phyloP scores from a whole-genome alignment of 2,888 invertebrate species.

The Drosophila acutilabella region DNA sequence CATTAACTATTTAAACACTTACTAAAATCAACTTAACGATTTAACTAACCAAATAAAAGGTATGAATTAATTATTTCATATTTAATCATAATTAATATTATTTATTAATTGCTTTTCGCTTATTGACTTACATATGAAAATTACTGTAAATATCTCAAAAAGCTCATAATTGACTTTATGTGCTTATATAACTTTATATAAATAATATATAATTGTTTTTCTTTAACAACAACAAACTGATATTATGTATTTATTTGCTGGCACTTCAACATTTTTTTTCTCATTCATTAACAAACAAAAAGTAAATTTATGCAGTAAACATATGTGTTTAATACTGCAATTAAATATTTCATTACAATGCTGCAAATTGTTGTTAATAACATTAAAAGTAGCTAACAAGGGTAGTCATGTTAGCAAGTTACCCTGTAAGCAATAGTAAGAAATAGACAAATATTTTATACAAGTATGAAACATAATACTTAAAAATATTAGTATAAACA shows the following conservation, averaged over 20 bases:
- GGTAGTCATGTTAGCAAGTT: not conserved
- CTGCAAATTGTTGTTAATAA: slow-evolving; percentile 6
- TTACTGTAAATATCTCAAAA: slow-evolving; percentile 59
- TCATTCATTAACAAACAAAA: slow-evolving; percentile 14
- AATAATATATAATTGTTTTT: slow-evolving; percentile 18
- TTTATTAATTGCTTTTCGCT: slow-evolving; percentile 61
- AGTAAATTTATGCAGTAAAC: slow-evolving; percentile 28
- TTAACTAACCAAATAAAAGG: slow-evolving; percentile 3
- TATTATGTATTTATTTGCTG: slow-evolving; percentile 45
- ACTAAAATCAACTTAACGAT: slow-evolving; percentile 2
- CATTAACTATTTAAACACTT: not conserved
- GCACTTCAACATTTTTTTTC: slow-evolving; percentile 17
- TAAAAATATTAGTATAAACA: not conserved
- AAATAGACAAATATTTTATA: not conserved
- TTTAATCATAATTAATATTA: slow-evolving; percentile 47
- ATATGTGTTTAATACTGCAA: slow-evolving; percentile 27
- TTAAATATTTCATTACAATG: slow-evolving; percentile 26
- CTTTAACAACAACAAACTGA: not conserved
- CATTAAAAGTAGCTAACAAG: not conserved
- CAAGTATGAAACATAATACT: too few species aligned
- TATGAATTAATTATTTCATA: slow-evolving; percentile 14
- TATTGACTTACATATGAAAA: slow-evolving; percentile 65
- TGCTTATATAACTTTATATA: slow-evolving; percentile 33
- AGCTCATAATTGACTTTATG: slow-evolving; percentile 58
- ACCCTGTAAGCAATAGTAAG: too few species aligned